Evolutionary conservation across 2,113 vertebrate genomes (phyloP), one percentile per base, ranked within the genome.

Genomic region (Gopherus flavomarginatus): DNA sequence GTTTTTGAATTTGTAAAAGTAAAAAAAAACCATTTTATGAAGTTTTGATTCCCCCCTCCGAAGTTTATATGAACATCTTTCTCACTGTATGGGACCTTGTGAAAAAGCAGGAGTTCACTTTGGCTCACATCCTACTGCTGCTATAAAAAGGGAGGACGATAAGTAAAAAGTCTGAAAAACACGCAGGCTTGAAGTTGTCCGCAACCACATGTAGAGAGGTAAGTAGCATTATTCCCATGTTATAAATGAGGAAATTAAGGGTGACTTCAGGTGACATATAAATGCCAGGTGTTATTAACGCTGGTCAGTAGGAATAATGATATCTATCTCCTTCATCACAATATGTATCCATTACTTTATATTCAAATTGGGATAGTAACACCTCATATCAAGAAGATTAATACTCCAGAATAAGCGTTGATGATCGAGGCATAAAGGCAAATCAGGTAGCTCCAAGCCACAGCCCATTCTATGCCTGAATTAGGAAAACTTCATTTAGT

Each of bases 31-130:
- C 3, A 1, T 49, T 8, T 29, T 59, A 49, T 13, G 38, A 84
- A 85, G 50, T 81, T 4, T 8, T 54, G 2, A 1, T 53, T 12
- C 22, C 2, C 44, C 19, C 24, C 53, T 31, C 0, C 3, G 27
- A 24, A 8, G 4, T 83, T 90, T 24, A 27, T 47, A 83, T 24
- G 0, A 24, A 77, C 24, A 11, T 77, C 10, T 69, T 69, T 69
- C 72, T 77, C 24, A 27, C 0, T 29, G 38, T 87, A 82, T 72
- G 7, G 6, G 8, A 50, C 12, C 8, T 93, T 62, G 22, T 87
- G 19, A 54, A 31, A 87, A 82, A 82, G 19, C 31, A 82, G 87
- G 59, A 14, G 22, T 5, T 69, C 2, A 44, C 69, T 87, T 91
- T 81, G 19, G 56, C 44, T 24, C 49, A 62, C 4, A 31, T 87